Percentiles rank a stretch among this genome's conserved stretches.
Evolutionary conservation across 2,113 vertebrate genomes (phyloP).

Genomic region (Phalacrocorax brasilianus): DNA sequence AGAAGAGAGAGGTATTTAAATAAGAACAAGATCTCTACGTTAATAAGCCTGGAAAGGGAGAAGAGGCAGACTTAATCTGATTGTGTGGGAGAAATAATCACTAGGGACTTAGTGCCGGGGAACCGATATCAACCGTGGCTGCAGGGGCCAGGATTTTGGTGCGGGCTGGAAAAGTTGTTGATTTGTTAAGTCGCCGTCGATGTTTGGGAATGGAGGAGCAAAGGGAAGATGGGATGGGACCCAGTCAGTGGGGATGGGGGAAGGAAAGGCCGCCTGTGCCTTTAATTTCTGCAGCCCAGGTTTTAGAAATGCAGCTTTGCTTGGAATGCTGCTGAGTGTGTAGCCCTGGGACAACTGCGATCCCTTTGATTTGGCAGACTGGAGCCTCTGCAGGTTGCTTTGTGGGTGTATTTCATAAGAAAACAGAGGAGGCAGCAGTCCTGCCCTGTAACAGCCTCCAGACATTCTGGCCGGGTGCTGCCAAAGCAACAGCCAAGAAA

Average conservation of each 20-base stretch:
- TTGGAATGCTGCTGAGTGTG: conserved; percentile 63
- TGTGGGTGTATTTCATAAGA: conserved; percentile 65
- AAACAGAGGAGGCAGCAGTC: conserved; percentile 56
- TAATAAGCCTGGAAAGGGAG: background rate
- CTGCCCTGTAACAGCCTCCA: conserved; percentile 64
- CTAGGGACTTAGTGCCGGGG: background rate
- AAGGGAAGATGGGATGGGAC: background rate
- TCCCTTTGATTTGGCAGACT: conserved; percentile 64
- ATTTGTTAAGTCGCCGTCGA: background rate
- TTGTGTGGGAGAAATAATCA: background rate
- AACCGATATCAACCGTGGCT: background rate
- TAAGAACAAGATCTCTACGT: background rate
- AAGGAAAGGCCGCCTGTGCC: background rate
- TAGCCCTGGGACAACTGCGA: conserved; percentile 54
- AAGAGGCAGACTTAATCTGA: background rate
- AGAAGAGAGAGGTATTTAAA: background rate
- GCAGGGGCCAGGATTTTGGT: background rate
- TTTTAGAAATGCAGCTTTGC: conserved; percentile 31
- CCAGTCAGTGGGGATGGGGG: background rate
- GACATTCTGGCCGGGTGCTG: conserved; percentile 59
- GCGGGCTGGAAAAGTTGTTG: background rate
- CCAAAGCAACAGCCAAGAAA: conserved; percentile 53
- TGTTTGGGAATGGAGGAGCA: background rate
- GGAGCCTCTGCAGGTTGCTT: conserved; percentile 52
- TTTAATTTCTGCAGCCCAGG: conserved; percentile 36